Evolutionary conservation across 2,797 vertebrate genomes (phyloP).

Genomic region (Pogoniulus pusillus): DNA sequence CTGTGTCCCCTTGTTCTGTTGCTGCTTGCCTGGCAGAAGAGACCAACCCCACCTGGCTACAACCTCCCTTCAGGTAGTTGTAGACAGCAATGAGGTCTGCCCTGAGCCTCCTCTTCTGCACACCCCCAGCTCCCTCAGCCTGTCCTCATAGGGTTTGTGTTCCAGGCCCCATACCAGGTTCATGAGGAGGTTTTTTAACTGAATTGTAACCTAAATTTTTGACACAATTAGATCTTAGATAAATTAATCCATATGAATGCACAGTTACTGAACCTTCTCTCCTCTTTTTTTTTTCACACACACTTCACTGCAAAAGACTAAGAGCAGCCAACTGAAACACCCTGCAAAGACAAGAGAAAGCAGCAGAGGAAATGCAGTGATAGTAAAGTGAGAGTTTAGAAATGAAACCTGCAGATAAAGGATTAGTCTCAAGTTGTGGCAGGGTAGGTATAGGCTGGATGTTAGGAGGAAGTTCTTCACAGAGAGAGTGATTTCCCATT

Average conservation of each 20-base stretch:
- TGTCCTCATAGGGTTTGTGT: too few relatives aligned
- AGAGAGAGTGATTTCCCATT: too few relatives aligned
- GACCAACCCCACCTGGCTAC: too few relatives aligned
- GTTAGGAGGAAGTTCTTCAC: too few relatives aligned
- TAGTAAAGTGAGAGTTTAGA: neutral
- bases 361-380: neutral
- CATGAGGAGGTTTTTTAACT: neutral
- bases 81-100: too few relatives aligned
- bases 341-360: neutral
- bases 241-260: neutral
- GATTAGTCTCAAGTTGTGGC: too few relatives aligned
- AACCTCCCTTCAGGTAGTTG: too few relatives aligned
- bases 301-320: neutral
- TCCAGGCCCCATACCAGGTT: neutral
- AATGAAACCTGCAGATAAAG: neutral
- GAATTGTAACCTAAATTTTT: neutral
- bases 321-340: neutral
- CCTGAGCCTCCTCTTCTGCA: too few relatives aligned
- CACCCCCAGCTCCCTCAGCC: too few relatives aligned
- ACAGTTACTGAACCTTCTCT: neutral
- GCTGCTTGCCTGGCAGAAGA: too few relatives aligned
- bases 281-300: neutral
- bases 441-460: too few relatives aligned
- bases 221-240: neutral
- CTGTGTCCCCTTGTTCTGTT: too few relatives aligned